Percentiles rank a stretch among this genome's conserved stretches.
These are phyloP conservation scores for Eupeodes corollae DNA, from an alignment of 1,140 invertebrate genomes.

Conservation along the genomic window DNA sequence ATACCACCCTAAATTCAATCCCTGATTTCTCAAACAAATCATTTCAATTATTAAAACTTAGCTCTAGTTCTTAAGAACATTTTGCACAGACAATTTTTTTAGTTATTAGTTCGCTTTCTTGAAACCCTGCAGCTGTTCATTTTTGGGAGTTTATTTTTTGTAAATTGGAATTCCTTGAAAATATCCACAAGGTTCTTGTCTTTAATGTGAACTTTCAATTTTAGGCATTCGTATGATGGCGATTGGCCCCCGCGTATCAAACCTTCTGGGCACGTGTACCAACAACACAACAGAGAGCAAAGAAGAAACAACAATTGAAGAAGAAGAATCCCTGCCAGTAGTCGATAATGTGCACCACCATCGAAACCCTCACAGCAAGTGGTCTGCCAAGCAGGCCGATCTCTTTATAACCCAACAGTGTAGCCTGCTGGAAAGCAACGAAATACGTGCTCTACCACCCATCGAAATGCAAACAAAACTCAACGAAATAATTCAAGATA, in stretches of 20 bases:
- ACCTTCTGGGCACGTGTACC: conserved; percentile 13
- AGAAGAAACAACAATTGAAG: not conserved
- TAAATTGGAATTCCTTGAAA: too few species aligned
- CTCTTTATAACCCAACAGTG: conserved; percentile 77
- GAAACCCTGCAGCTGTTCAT: too few species aligned
- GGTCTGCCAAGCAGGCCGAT: conserved; percentile 78
- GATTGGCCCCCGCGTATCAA: conserved; percentile 12
- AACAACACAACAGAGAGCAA: not conserved
- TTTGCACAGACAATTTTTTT: too few species aligned
- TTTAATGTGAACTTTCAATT: not conserved
- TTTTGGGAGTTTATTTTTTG: too few species aligned
- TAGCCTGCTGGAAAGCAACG: conserved; percentile 66
- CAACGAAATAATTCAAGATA: conserved; percentile 61
- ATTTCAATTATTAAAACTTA: too few species aligned
- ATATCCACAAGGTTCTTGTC: too few species aligned
- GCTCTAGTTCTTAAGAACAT: too few species aligned
- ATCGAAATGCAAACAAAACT: conserved; percentile 63
- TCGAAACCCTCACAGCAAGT: conserved; percentile 43
- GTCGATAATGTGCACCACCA: conserved; percentile 6
- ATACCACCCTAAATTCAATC: too few species aligned
- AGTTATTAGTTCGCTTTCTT: too few species aligned
- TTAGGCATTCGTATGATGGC: conserved; percentile 19
- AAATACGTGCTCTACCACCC: conserved; percentile 64
- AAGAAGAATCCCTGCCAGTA: conserved; percentile 14
- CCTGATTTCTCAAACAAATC: too few species aligned